These are phyloP conservation scores for Lithobius niger DNA, from an alignment of 1,140 invertebrate genomes.

Conservation along the genomic window DNA sequence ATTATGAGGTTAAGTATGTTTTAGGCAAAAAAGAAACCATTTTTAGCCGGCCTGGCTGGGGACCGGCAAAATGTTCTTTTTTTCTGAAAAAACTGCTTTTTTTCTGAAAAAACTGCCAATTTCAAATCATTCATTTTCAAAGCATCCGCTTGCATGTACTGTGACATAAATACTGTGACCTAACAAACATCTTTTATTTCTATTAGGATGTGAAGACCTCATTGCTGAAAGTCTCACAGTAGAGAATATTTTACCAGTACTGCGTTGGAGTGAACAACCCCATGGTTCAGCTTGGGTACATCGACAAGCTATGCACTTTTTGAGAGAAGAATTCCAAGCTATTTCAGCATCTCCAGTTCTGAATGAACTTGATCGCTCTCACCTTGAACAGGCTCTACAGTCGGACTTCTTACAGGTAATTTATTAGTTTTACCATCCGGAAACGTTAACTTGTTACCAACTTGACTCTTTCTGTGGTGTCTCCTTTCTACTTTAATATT, in stretches of 20 bases:
- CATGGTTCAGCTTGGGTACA: slow-evolving; percentile 86
- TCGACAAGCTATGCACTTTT: slow-evolving; percentile 65
- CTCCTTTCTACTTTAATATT: not conserved
- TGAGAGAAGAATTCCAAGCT: slow-evolving; percentile 71
- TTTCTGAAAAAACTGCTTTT: too few species aligned
- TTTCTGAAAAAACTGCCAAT: too few species aligned
- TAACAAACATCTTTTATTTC: not conserved
- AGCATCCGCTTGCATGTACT: too few species aligned
- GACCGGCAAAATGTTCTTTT: too few species aligned
- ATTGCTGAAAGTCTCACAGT: slow-evolving; percentile 71
- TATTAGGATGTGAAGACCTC: slow-evolving; percentile 68
- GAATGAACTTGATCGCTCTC: slow-evolving; percentile 61
- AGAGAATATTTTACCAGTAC: slow-evolving; percentile 48
- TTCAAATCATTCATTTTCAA: too few species aligned
- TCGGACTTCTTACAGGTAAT: slow-evolving; percentile 75
- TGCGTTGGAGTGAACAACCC: slow-evolving; percentile 67
- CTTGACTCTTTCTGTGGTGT: not conserved
- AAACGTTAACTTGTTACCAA: not conserved
- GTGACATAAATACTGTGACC: too few species aligned
- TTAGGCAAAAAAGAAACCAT: too few species aligned
- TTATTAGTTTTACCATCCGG: too few species aligned
- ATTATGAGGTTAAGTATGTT: too few species aligned
- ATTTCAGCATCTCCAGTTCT: slow-evolving; percentile 55
- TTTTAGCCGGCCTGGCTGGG: too few species aligned
- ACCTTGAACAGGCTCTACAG: slow-evolving; percentile 62